Evolutionary conservation across 1,140 invertebrate genomes (phyloP), one percentile per base, ranked within the genome.

Genomic region (Lepidostoma basale): DNA sequence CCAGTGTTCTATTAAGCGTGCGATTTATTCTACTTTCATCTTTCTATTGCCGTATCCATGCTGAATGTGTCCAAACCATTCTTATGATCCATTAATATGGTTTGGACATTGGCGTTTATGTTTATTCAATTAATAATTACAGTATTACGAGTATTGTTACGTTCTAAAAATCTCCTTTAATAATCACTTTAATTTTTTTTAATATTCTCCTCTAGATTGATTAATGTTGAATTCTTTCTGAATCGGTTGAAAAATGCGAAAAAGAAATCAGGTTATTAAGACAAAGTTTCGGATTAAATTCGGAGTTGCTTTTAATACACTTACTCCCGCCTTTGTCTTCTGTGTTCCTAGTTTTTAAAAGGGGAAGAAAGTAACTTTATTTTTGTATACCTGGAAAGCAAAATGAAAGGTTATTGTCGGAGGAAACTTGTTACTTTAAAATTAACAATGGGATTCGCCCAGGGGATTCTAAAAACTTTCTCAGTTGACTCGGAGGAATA

Each of bases 261-360:
- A 22, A 54, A n/a, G 25, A 39, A 39, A 44, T 67, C 28, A 45
- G 58, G 45, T 58, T 58, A 36, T 67, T 49, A 59, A 67, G 59
- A 56, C n/a, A 54, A 67, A 67, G 30, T 67, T 67, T 67, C 22
- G 36, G 52, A 67, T 67, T 67, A 67, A 67, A 67, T 67, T 67
- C 30, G 44, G 59, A 67, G 52, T 67, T 56, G 40, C 23, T 67
- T 62, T 36, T 67, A 67, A 67, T 67, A 67, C 64, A 56, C 52
- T 67, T 42, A 26, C 59, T 44, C 58, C 16, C 59, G 40, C 52
- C 49, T 58, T 67, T 67, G 64, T 67, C 64, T 67, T 67, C 52
- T 16, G 42, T 58, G 25, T 40, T 56, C 52, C 8, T 59, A 44
- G 52, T 58, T 67, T 56, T 67, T n/a, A n/a, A 58, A 67, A 65